A percentile compares a stretch with the other conserved stretches of the same genome.
Evolutionary conservation across 2,888 invertebrate species (phyloP).

Genomic region (Sepioteuthis lessoniana): DNA sequence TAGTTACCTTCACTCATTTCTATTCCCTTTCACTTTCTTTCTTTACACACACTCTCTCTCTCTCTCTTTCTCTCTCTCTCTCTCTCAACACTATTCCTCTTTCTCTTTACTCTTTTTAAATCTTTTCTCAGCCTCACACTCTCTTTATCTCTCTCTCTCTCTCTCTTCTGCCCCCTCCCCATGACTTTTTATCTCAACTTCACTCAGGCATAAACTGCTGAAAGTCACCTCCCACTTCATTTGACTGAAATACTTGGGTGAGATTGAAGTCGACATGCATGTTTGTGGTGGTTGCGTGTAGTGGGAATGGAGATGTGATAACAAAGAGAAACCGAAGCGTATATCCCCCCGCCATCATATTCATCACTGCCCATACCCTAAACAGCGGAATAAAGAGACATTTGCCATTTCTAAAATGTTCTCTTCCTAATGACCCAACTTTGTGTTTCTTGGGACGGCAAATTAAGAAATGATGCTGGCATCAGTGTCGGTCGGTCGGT

Average conservation of each 20-base stretch:
- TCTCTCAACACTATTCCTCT: not conserved
- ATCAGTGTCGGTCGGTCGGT: not conserved
- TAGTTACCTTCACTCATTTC: not conserved
- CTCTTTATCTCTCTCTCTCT: not conserved
- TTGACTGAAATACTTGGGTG: not conserved
- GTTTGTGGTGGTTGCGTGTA: no score
- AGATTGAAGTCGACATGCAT: not conserved
- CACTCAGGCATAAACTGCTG: not conserved
- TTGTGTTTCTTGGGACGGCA: not conserved
- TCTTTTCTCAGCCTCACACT: not conserved
- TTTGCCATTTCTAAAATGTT: constrained; percentile 33
- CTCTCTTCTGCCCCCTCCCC: not conserved
- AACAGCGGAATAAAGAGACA: not conserved
- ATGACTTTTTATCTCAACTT: not conserved
- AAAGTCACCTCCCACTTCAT: not conserved
- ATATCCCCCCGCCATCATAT: not conserved
- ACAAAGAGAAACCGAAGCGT: not conserved
- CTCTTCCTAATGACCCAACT: constrained; percentile 33
- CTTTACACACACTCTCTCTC: not conserved
- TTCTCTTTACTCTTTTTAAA: not conserved
- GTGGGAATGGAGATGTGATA: not conserved
- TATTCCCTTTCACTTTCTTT: not conserved
- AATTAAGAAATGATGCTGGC: not conserved
- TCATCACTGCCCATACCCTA: not conserved
- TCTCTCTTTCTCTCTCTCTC: not conserved